Percentiles rank a stretch among this genome's conserved stretches.
phyloP scores from a whole-genome alignment of 1,140 invertebrate genomes.

The Leptopilina clavipes region DNA sequence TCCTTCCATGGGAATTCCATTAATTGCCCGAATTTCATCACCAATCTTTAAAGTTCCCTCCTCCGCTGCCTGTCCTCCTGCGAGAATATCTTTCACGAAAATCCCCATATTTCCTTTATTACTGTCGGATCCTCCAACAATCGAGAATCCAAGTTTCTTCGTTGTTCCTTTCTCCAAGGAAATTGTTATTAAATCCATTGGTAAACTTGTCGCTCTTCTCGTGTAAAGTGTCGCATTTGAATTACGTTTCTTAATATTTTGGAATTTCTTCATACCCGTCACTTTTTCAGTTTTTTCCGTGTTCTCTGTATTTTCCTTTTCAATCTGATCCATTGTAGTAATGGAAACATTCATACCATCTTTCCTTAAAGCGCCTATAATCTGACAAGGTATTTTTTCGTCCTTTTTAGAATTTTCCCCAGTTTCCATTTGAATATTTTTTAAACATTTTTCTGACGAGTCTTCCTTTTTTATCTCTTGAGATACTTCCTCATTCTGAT shows the following conservation, averaged over 20 bases:
- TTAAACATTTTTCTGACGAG: background rate
- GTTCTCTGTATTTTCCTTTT: slow-evolving; percentile 21
- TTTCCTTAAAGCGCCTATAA: slow-evolving; percentile 55
- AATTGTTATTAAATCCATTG: slow-evolving; percentile 65
- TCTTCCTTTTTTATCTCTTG: background rate
- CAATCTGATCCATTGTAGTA: slow-evolving; percentile 42
- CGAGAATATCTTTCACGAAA: slow-evolving; percentile 83
- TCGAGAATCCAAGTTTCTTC: slow-evolving; percentile 83
- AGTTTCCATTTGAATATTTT: background rate
- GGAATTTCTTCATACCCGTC: slow-evolving; percentile 72
- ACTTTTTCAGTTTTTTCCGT: slow-evolving; percentile 52
- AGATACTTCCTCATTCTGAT: background rate
- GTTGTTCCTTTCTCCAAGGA: slow-evolving; percentile 78
- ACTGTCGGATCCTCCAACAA: slow-evolving; percentile 84
- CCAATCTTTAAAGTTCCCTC: slow-evolving; percentile 78
- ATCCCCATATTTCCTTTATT: slow-evolving; percentile 82
- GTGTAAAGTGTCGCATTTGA: slow-evolving; percentile 44
- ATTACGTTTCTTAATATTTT: slow-evolving; percentile 64
- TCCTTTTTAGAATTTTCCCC: background rate
- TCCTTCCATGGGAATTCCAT: slow-evolving; percentile 77
- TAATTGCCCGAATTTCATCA: slow-evolving; percentile 82
- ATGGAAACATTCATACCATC: slow-evolving; percentile 51
- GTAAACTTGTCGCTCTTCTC: slow-evolving; percentile 61
- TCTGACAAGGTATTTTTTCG: slow-evolving; percentile 45
- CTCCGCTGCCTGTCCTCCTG: slow-evolving; percentile 81